Base-by-base conservation (phyloP, 1,140 invertebrate genomes). In the Aphelenchoides besseyi region DNA sequence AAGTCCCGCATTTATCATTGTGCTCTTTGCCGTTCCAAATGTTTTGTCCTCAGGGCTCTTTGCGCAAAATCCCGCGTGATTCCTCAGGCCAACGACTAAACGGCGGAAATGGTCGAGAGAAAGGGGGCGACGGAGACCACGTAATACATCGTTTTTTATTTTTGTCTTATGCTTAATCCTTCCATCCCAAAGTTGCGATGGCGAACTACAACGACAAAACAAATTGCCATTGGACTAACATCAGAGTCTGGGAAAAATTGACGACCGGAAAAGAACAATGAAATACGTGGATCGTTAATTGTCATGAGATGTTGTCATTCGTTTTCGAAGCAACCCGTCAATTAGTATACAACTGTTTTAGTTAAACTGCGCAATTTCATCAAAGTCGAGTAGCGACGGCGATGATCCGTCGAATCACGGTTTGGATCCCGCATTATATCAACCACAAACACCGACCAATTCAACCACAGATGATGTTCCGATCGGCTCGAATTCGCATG, bases 351-450 rank as follows among this genome's bases (percentile, higher is more conserved):
- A 48, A 48, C 32, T 18, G n/a, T 76, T 73, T 73, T 36, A 74
- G 72, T 72, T 74, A 54, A 73, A 73, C 41, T 74, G 36, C 59
- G 73, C 23, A 26, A 35, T 35, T 29, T 30, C 36, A 30, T 71
- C 70, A 32, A 72, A 75, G 30, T 77, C 78, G 23, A 59, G 72
- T 29, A 74, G 71, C 36, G 79, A 81, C 57, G 73, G 67, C 8
- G 79, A 81, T 29, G 62, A 81, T 62, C 73, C 79, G n/a, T 61
- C 63, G 30, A 69, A 72, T 36, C 70, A 73, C 66, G 80, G 81
- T 2, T 71, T 83, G 16, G 81, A 82, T 64, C 80, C 80, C 16
- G 69, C 81, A 0, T 71, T 82, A 0, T 82, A 82, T 66, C 37
- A n/a, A 23, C 71, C 3, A 16, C 71, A 29, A 41, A 37, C 29